phyloP scores from a whole-genome alignment of 2,888 invertebrate genomes.

The Apotomis betuletana region DNA sequence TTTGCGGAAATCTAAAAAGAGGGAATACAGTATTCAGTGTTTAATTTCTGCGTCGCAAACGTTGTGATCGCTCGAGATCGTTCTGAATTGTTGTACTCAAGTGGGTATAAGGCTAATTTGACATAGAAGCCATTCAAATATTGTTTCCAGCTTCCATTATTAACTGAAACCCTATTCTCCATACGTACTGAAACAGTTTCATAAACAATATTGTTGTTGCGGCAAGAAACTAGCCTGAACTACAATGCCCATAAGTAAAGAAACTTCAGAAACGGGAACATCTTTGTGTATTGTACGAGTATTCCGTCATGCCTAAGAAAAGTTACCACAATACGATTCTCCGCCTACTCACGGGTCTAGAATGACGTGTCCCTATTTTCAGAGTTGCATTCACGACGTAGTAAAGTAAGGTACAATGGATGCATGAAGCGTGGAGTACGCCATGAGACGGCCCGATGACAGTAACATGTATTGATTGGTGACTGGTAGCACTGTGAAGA shows the following conservation, averaged over 20 bases:
- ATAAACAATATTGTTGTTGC: slow-evolving; percentile 11
- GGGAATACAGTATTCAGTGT: too few species aligned
- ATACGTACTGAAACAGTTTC: neutral
- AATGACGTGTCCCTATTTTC: slow-evolving; percentile 73
- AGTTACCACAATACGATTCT: slow-evolving; percentile 51
- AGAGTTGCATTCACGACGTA: slow-evolving; percentile 59
- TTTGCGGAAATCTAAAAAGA: too few species aligned
- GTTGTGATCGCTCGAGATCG: neutral
- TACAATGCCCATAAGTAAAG: slow-evolving; percentile 16
- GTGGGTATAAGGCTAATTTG: neutral
- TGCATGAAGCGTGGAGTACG: slow-evolving; percentile 10
- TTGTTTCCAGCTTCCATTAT: slow-evolving; percentile 9
- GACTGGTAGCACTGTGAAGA: neutral
- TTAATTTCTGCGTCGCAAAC: too few species aligned
- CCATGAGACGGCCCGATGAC: slow-evolving; percentile 11
- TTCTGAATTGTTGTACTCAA: neutral
- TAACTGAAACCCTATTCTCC: neutral
- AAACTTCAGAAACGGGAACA: slow-evolving; percentile 29
- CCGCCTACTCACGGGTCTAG: slow-evolving; percentile 61
- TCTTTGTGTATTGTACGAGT: slow-evolving; percentile 29
- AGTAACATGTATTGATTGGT: slow-evolving; percentile 29
- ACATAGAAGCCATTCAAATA: neutral
- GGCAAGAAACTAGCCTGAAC: slow-evolving; percentile 8
- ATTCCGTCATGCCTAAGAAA: slow-evolving; percentile 25
- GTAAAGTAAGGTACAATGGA: slow-evolving; percentile 49